Conservation (phyloP, 2,113 vertebrate genomes). For the Ictalurus punctatus region DNA sequence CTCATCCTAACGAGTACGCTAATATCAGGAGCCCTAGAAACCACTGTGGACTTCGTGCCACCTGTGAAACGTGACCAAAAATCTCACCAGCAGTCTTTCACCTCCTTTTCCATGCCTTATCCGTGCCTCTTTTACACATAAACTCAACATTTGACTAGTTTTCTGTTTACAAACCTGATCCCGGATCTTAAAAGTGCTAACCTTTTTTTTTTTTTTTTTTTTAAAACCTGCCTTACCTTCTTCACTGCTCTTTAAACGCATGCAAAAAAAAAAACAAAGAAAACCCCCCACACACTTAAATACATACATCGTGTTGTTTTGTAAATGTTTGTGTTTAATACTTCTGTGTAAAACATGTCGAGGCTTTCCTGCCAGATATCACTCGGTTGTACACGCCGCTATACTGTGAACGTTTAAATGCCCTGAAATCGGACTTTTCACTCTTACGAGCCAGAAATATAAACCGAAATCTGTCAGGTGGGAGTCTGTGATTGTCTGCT, state of each 20-base stretch:
- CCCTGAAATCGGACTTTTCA: neutral
- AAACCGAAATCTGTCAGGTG: conserved; percentile 41
- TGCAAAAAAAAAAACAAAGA: neutral
- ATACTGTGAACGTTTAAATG: conserved; percentile 27
- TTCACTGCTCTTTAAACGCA: conserved; percentile 20
- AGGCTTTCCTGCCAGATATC: conserved; percentile 57
- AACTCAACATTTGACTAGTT: neutral
- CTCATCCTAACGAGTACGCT: neutral
- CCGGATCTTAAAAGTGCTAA: conserved; percentile 19
- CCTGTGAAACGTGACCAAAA: conserved; percentile 40
- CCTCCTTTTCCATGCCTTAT: conserved; percentile 18
- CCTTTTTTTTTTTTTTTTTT: neutral
- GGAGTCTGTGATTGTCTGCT: conserved; percentile 57
- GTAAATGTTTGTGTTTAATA: neutral
- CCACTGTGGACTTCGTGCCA: conserved; percentile 52
- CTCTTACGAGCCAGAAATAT: conserved; percentile 24
- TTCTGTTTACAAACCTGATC: conserved; percentile 33
- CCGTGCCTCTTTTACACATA: neutral
- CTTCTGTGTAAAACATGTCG: conserved; percentile 3
- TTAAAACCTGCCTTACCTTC: conserved; percentile 23
- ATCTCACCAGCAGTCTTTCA: neutral
- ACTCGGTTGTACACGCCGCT: conserved; percentile 43
- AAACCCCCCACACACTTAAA: neutral
- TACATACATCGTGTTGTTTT: neutral
- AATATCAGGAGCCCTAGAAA: conserved; percentile 35